Evolutionary conservation across 1,140 invertebrate species (phyloP), one percentile per base, ranked within the genome.

Genomic region (Steinernema feltiae): DNA sequence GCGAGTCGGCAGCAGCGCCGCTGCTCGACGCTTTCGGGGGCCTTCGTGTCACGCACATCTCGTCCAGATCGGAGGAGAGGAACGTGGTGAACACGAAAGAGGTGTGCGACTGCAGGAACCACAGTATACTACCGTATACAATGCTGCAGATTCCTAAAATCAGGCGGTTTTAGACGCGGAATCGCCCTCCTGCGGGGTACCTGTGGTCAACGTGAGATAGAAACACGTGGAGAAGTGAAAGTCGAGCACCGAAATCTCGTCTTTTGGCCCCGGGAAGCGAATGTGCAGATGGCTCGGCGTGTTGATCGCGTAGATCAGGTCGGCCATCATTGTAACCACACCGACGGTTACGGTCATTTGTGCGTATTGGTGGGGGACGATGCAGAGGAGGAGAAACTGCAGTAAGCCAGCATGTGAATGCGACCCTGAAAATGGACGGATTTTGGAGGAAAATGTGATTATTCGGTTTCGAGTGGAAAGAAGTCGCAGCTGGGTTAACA

Each of bases 61-160:
- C 53, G 53, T 63, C 53, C 53, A 63, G 53, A 7, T 63, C 53
- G 53, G 53, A 63, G 53, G 53, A 63, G 53, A 63, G 53, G 53
- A 63, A 63, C 53, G 53, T 63, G 15, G 12, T 12, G 53, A 63
- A 63, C 53, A 63, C 53, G 53, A 63, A 63, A 12, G 53, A 12
- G 12, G 53, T 63, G 53, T 63, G 7, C 12, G 53, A 63, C 53
- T 63, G 53, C 53, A 63, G 53, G 53, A 63, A 63, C 15, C 53
- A 63, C 12, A 63, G 53, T 63, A 63, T 63, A 63, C 53, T 63
- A 21, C 53, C 53, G 53, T 63, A 63, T 63, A 63, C 53, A 21
- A 63, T 21, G 24, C 53, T 63, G 53, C 12, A 17, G 53, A 63
- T 63, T 27, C 53, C 53, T 63, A 7, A 63, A 63, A 27, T 15